Base-by-base conservation (phyloP, 2,888 invertebrate genomes). In the Nemotelus nigrinus region DNA sequence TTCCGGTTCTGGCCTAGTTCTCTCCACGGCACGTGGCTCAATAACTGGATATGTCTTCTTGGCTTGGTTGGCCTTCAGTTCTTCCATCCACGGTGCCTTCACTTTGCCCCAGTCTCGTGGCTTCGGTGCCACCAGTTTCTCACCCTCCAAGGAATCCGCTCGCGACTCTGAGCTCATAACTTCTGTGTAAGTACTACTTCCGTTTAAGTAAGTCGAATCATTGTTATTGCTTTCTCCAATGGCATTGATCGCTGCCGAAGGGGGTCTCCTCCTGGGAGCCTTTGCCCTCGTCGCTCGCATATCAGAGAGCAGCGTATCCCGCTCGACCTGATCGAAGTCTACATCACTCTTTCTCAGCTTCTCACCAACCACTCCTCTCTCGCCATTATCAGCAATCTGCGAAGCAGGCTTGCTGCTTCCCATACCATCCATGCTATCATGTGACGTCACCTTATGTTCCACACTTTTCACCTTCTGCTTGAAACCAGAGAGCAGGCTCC, bases 1-100 rank as follows among this genome's bases (percentile, higher is more conserved):
- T 58, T 76, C 76, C 43, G 53, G 43, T 3, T 72, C 74, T 3
- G 48, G 48, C n/a, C 55, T 71, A 10, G 45, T 70, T 41, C 77
- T 70, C 10, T 80, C 80, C 0, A 77, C 71, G 53, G 82, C 80
- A 58, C 84, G 83, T 6, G 85, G 84, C 72, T 86, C 86, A 5
- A 86, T 82, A 79, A 78, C 85, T 44, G 87, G 87, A 63, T 86
- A 85, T 39, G 81, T 82, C 79, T 86, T 87, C 77, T 86, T 86
- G 7, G 84, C 86, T 85, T 95, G 94, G 83, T 92, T 94, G 80
- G 93, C 89, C 84, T 94, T 94, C 81, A 95, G 89, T 84, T 95
- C 94, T 81, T 91, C 93, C 90, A 95, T 92, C 94, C 94, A 95
- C 0, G 94, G 94, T 67, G 92, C 93, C 83, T 90, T 90, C 82